Base-by-base conservation (phyloP, 92 coral and sea anemone species). In the Paramuricea clavata region DNA sequence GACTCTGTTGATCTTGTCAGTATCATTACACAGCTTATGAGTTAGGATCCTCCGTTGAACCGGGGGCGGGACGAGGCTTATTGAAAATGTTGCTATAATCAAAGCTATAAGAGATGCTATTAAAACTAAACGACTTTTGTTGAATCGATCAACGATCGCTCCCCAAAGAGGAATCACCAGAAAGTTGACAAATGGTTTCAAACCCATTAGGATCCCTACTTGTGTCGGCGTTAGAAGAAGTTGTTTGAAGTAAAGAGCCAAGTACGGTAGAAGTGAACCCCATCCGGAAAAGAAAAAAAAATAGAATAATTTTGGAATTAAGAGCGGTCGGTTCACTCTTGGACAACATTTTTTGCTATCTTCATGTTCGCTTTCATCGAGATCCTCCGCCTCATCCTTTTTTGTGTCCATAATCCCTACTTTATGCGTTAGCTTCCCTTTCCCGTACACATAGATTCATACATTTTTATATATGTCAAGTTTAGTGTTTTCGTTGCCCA, bases 161-260 rank as follows among this genome's bases (percentile, higher is more conserved):
- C 99, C 99, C 99, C 99, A 96, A 47, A 96, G 91, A 41, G 99
- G 99, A 49, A 96, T 96, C 21, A 96, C 99, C 34, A 96, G 93
- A 82, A 96, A 96, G 83, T 96, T 96, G 47, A 96, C 98, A 85
- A 96, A 96, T 23, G 99, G 99, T 65, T 96, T 96, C 2, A 96
- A 87, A 41, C 99, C 99, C 99, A 96, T 96, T 4, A 96, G 93
- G 35, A 96, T 94, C 17, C 99, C 99, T 25, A 96, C 99, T 87
- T 96, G 98, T 34, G 98, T 96, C 30, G 99, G 99, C 25, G 99
- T 94, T 52, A 96, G 87, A 93, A 96, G 90, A 69, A 96, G 79
- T 86, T 96, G 99, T 65, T 96, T 96, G 92, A 96, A 96, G 87
- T 96, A 96, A 82, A 96, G 83, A 56, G 99, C 99, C 92, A 96